phyloP scores from a whole-genome alignment of 2,888 invertebrate genomes.

The Drosophila neoperkinsi region DNA sequence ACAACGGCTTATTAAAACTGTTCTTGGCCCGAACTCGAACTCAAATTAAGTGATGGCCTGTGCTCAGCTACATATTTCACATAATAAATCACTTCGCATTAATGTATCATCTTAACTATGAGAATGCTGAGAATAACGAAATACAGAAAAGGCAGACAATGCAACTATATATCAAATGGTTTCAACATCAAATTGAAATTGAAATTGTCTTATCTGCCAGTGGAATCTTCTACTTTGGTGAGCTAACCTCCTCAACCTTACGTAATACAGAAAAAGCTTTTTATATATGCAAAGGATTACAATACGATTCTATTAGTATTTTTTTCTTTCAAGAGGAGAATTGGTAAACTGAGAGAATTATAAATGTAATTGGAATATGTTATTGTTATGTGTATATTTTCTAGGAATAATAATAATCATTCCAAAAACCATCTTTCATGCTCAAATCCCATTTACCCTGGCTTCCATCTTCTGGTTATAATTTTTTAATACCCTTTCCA shows the following conservation, averaged over 20 bases:
- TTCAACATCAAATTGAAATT: conserved; percentile 16
- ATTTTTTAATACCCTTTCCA: background rate
- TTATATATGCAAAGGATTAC: background rate
- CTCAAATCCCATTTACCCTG: background rate
- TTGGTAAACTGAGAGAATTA: background rate
- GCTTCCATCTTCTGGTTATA: background rate
- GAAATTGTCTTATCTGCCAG: conserved; percentile 2
- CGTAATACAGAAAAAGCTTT: background rate
- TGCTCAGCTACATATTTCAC: conserved; percentile 38
- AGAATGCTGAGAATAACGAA: conserved; percentile 5
- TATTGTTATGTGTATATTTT: background rate
- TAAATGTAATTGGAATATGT: background rate
- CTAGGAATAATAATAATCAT: background rate
- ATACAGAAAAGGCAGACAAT: background rate
- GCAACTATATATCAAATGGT: conserved; percentile 1
- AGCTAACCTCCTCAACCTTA: background rate
- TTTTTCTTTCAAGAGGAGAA: background rate
- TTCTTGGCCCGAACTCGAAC: conserved; percentile 54
- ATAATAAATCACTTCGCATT: conserved; percentile 58
- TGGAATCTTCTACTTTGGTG: background rate
- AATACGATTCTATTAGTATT: background rate
- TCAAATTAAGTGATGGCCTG: conserved; percentile 12
- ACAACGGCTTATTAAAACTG: conserved; percentile 31
- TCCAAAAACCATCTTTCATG: background rate
- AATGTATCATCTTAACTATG: conserved; percentile 62